phyloP scores from a whole-genome alignment of 2,888 invertebrate species.

The Polyommatus iphigenia region DNA sequence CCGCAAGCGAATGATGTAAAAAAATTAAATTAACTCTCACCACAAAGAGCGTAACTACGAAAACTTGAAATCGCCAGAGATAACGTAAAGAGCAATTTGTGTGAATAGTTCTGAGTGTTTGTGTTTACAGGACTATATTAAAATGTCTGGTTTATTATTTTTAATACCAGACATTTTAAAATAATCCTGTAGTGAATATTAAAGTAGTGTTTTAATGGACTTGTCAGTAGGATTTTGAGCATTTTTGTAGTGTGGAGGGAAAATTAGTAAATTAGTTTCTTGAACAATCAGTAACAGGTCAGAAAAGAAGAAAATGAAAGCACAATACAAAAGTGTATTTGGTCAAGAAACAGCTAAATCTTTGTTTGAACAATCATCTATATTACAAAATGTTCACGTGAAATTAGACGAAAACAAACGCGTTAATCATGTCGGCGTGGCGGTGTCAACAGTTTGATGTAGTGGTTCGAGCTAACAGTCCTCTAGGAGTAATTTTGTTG shows the following conservation, averaged over 20 bases:
- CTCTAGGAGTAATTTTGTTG: neutral
- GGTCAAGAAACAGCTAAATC: neutral
- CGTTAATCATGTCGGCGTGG: constrained; percentile 1
- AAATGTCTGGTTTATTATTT: neutral
- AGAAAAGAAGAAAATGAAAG: neutral
- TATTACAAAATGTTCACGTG: neutral
- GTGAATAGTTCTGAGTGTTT: neutral
- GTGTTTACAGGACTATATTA: neutral
- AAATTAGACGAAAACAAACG: neutral
- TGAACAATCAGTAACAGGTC: neutral
- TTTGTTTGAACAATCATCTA: neutral
- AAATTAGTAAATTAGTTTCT: neutral
- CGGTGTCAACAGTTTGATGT: constrained; percentile 18
- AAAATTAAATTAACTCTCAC: neutral
- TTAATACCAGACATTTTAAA: too few relatives aligned
- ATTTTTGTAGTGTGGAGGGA: neutral
- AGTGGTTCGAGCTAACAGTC: neutral
- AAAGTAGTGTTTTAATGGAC: too few relatives aligned
- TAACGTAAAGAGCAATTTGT: neutral
- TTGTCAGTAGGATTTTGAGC: too few relatives aligned
- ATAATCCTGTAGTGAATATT: too few relatives aligned
- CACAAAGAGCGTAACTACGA: neutral
- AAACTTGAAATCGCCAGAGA: neutral
- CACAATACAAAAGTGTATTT: neutral
- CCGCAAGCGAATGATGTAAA: neutral